These are phyloP conservation scores for Xenopus borealis DNA, from an alignment of 2,113 vertebrate genomes.

Conservation along the genomic window DNA sequence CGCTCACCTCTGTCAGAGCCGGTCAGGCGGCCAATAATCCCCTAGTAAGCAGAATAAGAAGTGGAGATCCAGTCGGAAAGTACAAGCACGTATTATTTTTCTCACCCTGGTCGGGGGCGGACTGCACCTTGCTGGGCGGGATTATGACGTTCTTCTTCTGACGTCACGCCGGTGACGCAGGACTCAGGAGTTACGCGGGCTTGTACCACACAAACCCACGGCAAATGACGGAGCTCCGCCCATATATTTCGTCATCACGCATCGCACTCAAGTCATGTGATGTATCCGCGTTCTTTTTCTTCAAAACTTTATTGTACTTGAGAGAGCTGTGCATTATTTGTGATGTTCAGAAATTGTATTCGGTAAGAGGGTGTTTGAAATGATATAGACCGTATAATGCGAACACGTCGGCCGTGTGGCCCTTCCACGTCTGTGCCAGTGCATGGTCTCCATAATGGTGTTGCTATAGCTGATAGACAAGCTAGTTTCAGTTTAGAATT, in stretches of 20 bases:
- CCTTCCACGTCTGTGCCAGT: no score
- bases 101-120: conserved; percentile 53
- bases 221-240: conserved; percentile 1
- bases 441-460: no score
- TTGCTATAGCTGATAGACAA: no score
- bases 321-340: no score
- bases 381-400: no score
- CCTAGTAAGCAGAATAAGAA: not conserved
- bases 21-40: conserved; percentile 12
- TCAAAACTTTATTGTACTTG: conserved; percentile 12
- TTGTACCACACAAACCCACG: conserved; percentile 13
- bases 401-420: no score
- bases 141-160: conserved; percentile 18
- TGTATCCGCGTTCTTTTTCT: not conserved
- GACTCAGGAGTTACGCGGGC: conserved; percentile 6
- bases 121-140: conserved; percentile 38
- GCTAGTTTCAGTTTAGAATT: no score
- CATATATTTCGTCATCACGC: conserved; percentile 38
- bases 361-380: no score
- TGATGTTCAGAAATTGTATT: no score
- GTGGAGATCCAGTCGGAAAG: not conserved
- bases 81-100: conserved; percentile 35
- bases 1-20: conserved; percentile 33
- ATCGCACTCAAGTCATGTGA: no score
- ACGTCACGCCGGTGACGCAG: conserved; percentile 29